Conservation (phyloP, 1,140 invertebrate species). For the Sarcophaga peregrina region DNA sequence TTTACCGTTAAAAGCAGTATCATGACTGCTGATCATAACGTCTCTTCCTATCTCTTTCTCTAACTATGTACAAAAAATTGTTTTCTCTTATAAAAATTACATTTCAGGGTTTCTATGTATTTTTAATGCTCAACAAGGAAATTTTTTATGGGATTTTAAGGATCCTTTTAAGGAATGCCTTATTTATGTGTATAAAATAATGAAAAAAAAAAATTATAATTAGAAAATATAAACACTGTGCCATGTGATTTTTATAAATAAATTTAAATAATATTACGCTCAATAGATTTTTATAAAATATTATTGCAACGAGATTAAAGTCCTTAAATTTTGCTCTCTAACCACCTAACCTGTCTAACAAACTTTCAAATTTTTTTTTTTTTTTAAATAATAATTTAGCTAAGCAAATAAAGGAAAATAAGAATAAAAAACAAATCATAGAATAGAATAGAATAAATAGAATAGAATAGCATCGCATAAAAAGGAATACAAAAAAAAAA, state of each 20-base stretch:
- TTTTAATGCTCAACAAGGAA: constrained; percentile 9
- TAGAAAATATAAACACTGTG: neutral
- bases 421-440: neutral
- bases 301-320: constrained; percentile 20
- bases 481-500: neutral
- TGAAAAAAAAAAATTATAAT: neutral
- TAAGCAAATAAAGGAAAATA: neutral
- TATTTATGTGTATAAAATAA: neutral
- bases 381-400: no score
- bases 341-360: no score
- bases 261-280: neutral
- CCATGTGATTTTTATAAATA: neutral
- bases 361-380: no score
- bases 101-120: neutral
- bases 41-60: no score
- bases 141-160: neutral
- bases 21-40: no score
- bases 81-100: neutral
- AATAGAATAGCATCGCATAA: no score
- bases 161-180: constrained; percentile 14
- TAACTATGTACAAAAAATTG: no score
- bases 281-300: constrained; percentile 1
- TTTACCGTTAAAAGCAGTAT: no score
- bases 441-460: neutral
- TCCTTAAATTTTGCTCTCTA: no score